Evolutionary conservation across 2,797 vertebrate species (phyloP).

Genomic region (Clarias fuscus): DNA sequence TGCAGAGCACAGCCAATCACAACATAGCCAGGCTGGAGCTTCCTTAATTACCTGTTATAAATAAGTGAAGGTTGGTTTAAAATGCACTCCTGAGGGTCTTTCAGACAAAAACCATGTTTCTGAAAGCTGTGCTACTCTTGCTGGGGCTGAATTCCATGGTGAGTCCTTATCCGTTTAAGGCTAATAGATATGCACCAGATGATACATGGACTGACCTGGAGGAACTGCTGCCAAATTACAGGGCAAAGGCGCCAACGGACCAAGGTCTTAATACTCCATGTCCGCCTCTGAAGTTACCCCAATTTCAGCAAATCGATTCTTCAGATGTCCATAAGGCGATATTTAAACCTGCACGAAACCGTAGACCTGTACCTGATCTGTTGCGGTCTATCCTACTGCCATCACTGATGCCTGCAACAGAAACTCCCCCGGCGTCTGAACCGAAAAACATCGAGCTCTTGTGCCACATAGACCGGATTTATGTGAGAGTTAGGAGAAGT

Average conservation of each 20-base stretch:
- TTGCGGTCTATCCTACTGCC: conserved; percentile 55
- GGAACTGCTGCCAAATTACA: neutral
- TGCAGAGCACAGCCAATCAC: conserved; percentile 16
- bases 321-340: conserved; percentile 32
- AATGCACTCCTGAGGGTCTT: neutral
- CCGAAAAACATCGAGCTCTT: conserved; percentile 43
- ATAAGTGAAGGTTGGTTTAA: too few species aligned
- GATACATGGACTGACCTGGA: neutral
- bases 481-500: conserved; percentile 58
- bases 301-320: conserved; percentile 42
- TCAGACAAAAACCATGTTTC: conserved; percentile 54
- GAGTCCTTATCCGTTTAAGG: neutral
- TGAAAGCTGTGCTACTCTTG: conserved; percentile 37
- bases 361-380: conserved; percentile 45
- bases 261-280: fast-evolving
- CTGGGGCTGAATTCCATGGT: conserved; percentile 45
- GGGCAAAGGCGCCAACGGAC: fast-evolving
- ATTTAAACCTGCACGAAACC: conserved; percentile 61
- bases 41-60: neutral
- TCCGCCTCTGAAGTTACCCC: conserved; percentile 44
- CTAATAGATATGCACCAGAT: neutral
- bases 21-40: neutral
- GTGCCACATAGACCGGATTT: conserved; percentile 68
- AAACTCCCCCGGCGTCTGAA: fast-evolving
- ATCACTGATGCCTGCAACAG: fast-evolving